Evolutionary conservation across 2,888 invertebrate species (phyloP).

Genomic region (Drosophila phalerata): DNA sequence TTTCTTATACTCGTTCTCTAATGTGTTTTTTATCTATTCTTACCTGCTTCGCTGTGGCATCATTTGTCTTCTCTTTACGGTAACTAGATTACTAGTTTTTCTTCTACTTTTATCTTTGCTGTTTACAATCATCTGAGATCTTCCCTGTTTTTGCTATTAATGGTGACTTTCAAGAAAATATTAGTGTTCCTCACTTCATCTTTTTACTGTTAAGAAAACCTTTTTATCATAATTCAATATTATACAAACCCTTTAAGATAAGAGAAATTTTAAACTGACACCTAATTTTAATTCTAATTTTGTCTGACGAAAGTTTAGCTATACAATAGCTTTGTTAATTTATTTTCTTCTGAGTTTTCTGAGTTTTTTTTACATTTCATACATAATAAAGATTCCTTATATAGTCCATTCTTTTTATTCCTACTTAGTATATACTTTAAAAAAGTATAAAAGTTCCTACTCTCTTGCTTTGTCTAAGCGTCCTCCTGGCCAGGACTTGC

Average conservation of each 20-base stretch:
- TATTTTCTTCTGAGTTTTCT: too few species aligned
- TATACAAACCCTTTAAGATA: neutral
- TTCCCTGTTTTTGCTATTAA: neutral
- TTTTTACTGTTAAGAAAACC: neutral
- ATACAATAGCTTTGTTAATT: too few species aligned
- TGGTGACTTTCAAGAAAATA: neutral
- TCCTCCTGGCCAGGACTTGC: constrained; percentile 7
- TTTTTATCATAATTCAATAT: neutral
- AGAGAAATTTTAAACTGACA: too few species aligned
- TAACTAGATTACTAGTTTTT: constrained; percentile 19
- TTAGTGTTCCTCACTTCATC: neutral
- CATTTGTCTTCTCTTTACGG: constrained; percentile 41
- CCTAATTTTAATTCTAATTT: too few species aligned
- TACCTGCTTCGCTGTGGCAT: constrained; percentile 9
- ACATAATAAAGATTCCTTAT: too few species aligned
- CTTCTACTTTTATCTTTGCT: constrained; percentile 7
- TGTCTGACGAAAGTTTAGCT: too few species aligned
- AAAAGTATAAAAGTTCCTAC: too few species aligned
- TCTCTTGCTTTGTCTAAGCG: constrained; percentile 60
- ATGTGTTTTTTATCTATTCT: constrained; percentile 9
- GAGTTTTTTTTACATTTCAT: too few species aligned
- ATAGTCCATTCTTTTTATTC: too few species aligned
- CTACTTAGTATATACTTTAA: too few species aligned
- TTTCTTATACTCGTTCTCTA: neutral
- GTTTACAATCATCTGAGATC: constrained; percentile 3